Evolutionary conservation across 2,888 invertebrate genomes (phyloP), one percentile per base, ranked within the genome.

Genomic region (Mesorhabditis belari): DNA sequence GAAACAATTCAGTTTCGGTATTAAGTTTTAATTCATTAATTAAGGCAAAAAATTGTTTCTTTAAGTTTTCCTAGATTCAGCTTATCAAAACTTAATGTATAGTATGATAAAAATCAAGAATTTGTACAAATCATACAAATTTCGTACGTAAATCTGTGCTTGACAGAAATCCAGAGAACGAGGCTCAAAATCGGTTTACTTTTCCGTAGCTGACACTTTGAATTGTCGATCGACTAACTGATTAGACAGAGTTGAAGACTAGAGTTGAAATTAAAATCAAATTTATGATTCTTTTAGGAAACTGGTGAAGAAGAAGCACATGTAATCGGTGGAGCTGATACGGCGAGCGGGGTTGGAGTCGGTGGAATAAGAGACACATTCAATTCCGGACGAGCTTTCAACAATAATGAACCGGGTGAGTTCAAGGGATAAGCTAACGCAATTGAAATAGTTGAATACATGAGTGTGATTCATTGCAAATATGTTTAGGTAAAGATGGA

Each of bases 281-380:
- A 12, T 25, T 54, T 1, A 54, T 9, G 6, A 54, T 23, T 25
- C 27, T 50, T 50, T 50, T 50, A 56, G 19, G 17, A 35, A 19
- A 56, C n/a, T 21, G 50, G 44, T 2, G 44, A 58, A 29, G 61
- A 53, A 6, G 58, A 62, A 27, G 58, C 55, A 25, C 23, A 55
- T 17, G 51, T 50, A 6, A 28, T 49, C 12, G 58, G 56, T 4
- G 62, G 62, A n/a, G 57, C 58, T 6, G 51, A 55, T 21, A 63
- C 55, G 21, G 63, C 50, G 23, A 61, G 57, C 27, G 53, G 12
- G 3, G 70, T 69, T 17, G 73, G 75, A 51, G 68, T 75, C 24
- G 71, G 70, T 25, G 64, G 65, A 0, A 69, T 76, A 57, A 76
- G 76, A 62, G 66, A 73, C 49, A 57, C 69, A n/a, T 74, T 73